Conservation (phyloP, 1,140 invertebrate genomes). For the Heterodera carotae region DNA sequence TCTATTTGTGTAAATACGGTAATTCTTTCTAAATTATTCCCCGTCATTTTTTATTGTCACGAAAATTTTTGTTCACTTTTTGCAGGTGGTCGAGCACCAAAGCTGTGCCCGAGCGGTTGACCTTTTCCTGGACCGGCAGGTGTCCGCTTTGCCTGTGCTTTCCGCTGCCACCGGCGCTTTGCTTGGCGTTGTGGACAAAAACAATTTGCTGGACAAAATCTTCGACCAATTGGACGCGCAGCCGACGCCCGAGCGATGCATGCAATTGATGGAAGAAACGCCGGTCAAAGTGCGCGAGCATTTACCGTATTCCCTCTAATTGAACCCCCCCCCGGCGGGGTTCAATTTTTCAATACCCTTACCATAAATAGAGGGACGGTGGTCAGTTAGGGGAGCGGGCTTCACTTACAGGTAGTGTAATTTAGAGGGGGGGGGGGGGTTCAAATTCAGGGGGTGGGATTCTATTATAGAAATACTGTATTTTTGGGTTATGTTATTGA, state of each 20-base stretch:
- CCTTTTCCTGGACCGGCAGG: conserved; percentile 29
- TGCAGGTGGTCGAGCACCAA: conserved; percentile 20
- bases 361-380: too few relatives aligned
- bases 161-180: conserved; percentile 10
- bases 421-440: too few relatives aligned
- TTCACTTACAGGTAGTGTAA: too few relatives aligned
- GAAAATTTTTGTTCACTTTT: neutral
- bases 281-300: conserved; percentile 27
- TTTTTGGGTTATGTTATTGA: conserved; percentile 5
- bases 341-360: too few relatives aligned
- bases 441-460: too few relatives aligned
- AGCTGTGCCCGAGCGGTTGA: conserved; percentile 32
- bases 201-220: conserved; percentile 34
- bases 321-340: too few relatives aligned
- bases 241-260: conserved; percentile 18
- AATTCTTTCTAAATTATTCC: too few relatives aligned
- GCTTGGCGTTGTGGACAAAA: conserved; percentile 34
- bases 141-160: conserved; percentile 14
- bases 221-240: conserved; percentile 28
- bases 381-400: too few relatives aligned
- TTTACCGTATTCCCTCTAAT: too few relatives aligned
- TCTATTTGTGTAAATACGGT: too few relatives aligned
- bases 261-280: conserved; percentile 40
- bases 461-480: too few relatives aligned
- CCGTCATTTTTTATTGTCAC: too few relatives aligned